A percentile compares a stretch with the other conserved stretches of the same genome.
These are phyloP conservation scores for Diabrotica undecimpunctata DNA, from an alignment of 1,140 invertebrate species.

Conservation along the genomic window DNA sequence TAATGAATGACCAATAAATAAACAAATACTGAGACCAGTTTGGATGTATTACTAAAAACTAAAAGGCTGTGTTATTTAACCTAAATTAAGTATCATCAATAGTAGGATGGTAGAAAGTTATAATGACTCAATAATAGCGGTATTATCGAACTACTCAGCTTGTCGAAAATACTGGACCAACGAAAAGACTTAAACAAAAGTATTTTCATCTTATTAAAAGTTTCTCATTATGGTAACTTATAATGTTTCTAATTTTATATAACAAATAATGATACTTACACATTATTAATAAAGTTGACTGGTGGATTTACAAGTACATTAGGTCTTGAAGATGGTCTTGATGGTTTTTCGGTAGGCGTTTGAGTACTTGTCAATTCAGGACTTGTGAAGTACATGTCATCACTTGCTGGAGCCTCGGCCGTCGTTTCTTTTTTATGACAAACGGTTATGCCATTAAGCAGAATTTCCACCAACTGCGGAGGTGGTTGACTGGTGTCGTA, in stretches of 20 bases:
- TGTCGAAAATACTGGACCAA: no score
- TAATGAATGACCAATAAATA: no score
- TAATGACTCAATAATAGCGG: no score
- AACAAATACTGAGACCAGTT: no score
- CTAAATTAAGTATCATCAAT: background rate
- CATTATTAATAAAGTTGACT: background rate
- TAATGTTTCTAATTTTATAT: no score
- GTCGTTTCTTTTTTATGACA: slow-evolving; percentile 35
- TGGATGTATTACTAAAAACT: no score
- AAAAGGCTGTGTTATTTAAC: no score
- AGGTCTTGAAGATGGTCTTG: background rate
- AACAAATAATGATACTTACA: slow-evolving; percentile 10
- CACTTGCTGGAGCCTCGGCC: slow-evolving; percentile 31
- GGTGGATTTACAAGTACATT: no score
- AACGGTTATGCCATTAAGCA: slow-evolving; percentile 40
- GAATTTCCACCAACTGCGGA: slow-evolving; percentile 34
- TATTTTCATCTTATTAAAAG: no score
- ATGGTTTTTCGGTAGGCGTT: background rate
- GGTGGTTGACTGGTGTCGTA: slow-evolving; percentile 36
- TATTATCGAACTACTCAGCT: no score
- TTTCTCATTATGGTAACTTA: no score
- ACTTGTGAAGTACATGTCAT: slow-evolving; percentile 29
- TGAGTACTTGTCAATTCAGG: slow-evolving; percentile 13
- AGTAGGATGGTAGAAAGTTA: background rate
- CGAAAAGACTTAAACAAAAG: no score